Evolutionary conservation across 2,797 vertebrate species (phyloP), one percentile per base, ranked within the genome.

Genomic region (Parambassis ranga): DNA sequence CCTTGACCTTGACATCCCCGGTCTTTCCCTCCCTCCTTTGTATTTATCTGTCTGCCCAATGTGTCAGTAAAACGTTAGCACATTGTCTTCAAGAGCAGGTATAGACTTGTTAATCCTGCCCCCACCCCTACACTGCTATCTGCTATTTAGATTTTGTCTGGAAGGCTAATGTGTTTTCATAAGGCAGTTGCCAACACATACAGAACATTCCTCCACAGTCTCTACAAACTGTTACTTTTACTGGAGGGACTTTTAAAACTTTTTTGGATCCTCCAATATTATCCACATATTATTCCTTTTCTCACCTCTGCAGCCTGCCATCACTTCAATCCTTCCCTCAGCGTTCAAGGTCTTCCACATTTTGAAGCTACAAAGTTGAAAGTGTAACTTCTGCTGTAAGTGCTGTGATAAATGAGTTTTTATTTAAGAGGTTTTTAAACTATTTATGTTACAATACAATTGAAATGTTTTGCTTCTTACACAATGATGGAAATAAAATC

Each of bases 41-140:
- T 65, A 47, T 66, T 72, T 57, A 59, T 79, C 80, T 87, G 89
- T 90, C 90, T 67, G 55, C 53, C 26, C 18, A 19, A 91, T 89
- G 84, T 89, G 89, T 83, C 77, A 90, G 81, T 71, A 52, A 76
- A 87, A 83, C 35, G 81, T 90, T 90, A 59, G 73, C 89, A 86
- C 86, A 3, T 82, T 90, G 77, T 84, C 77, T 74, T 75, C 63
- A 57, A 44, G 57, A 85, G 81, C 87, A 90, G 87, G 86, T 88
- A 88, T 44, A 60, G 67, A 84, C 80, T 83, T 85, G 83, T 86
- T 86, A 82, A 75, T 81, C 43, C 65, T 59, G 33, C 71, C 77
- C 66, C 67, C 56, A 24, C 55, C 60, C 59, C 64, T 47, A 42
- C 42, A 13, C 74, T 11, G 64, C 58, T 59, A 35, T 74, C 49